Conservation (phyloP, 92 coral and sea anemone genomes). For the Galaxea fascicularis region DNA sequence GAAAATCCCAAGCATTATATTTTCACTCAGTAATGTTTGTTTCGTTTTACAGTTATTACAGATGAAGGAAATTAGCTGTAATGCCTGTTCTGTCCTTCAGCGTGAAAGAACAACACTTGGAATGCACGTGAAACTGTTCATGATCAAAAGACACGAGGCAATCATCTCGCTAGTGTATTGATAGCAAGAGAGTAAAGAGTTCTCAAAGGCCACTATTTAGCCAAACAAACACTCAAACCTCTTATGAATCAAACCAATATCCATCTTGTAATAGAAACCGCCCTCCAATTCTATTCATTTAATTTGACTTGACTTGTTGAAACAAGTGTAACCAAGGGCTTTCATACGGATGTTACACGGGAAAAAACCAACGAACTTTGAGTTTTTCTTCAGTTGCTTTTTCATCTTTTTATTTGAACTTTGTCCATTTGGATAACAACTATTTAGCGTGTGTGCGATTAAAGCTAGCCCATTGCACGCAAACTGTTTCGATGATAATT, state of each 20-base stretch:
- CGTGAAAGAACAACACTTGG: neutral
- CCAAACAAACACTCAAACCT: slow-evolving; percentile 44
- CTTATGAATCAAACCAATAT: slow-evolving; percentile 22
- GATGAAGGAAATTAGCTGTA: too few species aligned
- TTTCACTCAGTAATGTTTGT: too few species aligned
- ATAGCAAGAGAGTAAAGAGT: neutral
- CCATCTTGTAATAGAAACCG: slow-evolving; percentile 8
- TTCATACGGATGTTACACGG: neutral
- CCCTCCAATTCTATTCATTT: neutral
- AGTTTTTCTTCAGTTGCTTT: neutral
- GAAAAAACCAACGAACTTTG: neutral
- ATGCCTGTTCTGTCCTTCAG: too few species aligned
- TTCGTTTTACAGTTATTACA: too few species aligned
- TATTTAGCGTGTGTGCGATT: neutral
- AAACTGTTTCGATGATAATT: neutral
- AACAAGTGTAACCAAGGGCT: neutral
- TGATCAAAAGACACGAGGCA: neutral
- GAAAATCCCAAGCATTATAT: too few species aligned
- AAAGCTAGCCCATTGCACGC: neutral
- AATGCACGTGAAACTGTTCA: neutral
- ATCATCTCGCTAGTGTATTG: neutral
- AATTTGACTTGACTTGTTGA: neutral
- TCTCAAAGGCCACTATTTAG: slow-evolving; percentile 48
- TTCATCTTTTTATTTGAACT: neutral
- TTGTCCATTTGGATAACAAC: slow-evolving; percentile 13